phyloP scores from a whole-genome alignment of 1,140 invertebrate species.

The Diuraphis noxia region DNA sequence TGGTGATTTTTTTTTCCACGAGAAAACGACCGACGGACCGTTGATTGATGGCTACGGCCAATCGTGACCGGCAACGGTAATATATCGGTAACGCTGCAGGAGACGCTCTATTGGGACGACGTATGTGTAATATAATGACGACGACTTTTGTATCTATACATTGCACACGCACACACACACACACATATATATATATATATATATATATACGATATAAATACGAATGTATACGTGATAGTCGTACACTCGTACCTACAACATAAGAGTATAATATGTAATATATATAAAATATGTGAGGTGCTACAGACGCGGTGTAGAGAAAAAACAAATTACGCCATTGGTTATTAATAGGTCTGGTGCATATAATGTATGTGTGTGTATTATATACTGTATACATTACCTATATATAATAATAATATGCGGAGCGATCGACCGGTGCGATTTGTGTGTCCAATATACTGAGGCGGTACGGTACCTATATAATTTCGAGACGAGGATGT shows the following conservation, averaged over 20 bases:
- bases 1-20: constrained; percentile 14
- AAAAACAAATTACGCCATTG: constrained; percentile 40
- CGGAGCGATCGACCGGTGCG: not conserved
- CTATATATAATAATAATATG: not conserved
- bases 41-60: constrained; percentile 48
- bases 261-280: not conserved
- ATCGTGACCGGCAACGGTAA: constrained; percentile 40
- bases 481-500: not conserved
- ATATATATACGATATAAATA: too few species aligned
- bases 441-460: not conserved
- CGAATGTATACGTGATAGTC: not conserved
- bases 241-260: not conserved
- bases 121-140: not conserved
- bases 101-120: constrained; percentile 3
- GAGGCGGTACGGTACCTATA: not conserved
- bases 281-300: not conserved
- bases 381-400: not conserved
- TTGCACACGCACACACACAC: not conserved
- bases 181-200: not conserved
- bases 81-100: constrained; percentile 27
- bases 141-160: constrained; percentile 7
- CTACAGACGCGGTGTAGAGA: not conserved
- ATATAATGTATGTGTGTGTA: not conserved
- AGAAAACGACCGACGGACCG: constrained; percentile 12
- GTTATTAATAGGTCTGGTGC: constrained; percentile 47